Percentiles rank a stretch among this genome's conserved stretches.
phyloP scores from a whole-genome alignment of 2,797 vertebrate genomes.

The Sardinella longiceps region DNA sequence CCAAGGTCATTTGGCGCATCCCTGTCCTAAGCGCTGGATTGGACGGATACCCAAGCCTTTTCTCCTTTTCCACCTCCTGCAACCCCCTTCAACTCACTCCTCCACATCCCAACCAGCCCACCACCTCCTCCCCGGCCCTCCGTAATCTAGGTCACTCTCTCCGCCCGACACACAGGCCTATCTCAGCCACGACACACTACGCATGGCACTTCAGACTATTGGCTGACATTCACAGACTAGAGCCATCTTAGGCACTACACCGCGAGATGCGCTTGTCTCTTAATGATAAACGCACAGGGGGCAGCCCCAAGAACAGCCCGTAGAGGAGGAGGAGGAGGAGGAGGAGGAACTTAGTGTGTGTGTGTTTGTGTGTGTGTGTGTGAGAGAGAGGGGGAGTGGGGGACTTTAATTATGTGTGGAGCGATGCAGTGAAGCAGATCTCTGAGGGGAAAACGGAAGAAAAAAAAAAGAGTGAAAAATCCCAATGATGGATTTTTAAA shows the following conservation, averaged over 20 bases:
- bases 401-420: constrained; percentile 6
- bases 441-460: not conserved
- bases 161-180: not conserved
- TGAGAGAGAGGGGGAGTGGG: not conserved
- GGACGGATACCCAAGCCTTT: constrained; percentile 76
- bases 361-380: constrained; percentile 36
- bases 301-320: not conserved
- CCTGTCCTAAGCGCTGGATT: constrained; percentile 70
- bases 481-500: not conserved
- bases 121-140: not conserved
- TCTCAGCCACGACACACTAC: not conserved
- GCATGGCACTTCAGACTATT: not conserved
- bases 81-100: not conserved
- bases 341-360: constrained; percentile 42
- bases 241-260: not conserved
- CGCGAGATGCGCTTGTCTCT: constrained; percentile 38
- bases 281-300: constrained; percentile 20
- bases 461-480: not conserved
- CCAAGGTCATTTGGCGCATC: constrained; percentile 81
- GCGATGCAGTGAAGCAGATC: constrained; percentile 20
- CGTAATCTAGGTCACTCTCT: constrained; percentile 11
- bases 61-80: constrained; percentile 36
- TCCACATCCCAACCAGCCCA: not conserved
- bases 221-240: constrained; percentile 7
- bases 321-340: too few species aligned